Evolutionary conservation across 1,140 invertebrate genomes (phyloP).

Genomic region (Bombus superbus): DNA sequence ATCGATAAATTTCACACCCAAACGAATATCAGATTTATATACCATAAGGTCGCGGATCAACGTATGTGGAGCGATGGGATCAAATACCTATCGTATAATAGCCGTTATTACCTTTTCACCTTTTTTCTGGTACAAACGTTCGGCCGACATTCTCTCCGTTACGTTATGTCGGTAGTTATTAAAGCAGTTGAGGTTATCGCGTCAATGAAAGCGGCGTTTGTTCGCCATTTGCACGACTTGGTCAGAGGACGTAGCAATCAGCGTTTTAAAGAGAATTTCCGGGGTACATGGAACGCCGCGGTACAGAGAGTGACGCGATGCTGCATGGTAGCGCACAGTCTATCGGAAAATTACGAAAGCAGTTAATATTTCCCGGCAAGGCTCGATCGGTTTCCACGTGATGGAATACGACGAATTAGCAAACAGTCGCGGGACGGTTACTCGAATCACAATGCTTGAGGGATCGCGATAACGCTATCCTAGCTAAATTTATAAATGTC

Average conservation of each 20-base stretch:
- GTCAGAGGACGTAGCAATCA: constrained; percentile 46
- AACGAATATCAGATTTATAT: constrained; percentile 32
- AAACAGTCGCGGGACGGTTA: constrained; percentile 6
- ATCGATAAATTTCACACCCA: constrained; percentile 33
- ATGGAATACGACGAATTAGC: constrained; percentile 10
- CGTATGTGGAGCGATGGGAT: neutral
- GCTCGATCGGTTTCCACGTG: constrained; percentile 44
- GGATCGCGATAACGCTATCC: neutral
- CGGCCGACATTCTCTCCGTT: no score
- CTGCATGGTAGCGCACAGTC: neutral
- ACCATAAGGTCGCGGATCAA: neutral
- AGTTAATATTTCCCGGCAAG: constrained; percentile 43
- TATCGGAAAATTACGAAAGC: constrained; percentile 54
- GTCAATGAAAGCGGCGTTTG: constrained; percentile 23
- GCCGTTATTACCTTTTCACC: neutral
- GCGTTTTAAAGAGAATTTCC: constrained; percentile 52
- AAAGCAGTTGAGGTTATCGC: constrained; percentile 39
- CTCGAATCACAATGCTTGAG: constrained; percentile 16
- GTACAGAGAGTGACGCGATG: neutral
- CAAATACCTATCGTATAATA: constrained; percentile 20
- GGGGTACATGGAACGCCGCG: neutral
- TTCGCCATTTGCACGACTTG: constrained; percentile 32
- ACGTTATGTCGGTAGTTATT: constrained; percentile 8
- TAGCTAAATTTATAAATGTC: constrained; percentile 58
- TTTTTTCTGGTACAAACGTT: neutral